Percentiles rank a stretch among this genome's conserved stretches.
These are phyloP conservation scores for Pseudochirops corinnae DNA, from an alignment of 2,797 vertebrate genomes.

Conservation along the genomic window DNA sequence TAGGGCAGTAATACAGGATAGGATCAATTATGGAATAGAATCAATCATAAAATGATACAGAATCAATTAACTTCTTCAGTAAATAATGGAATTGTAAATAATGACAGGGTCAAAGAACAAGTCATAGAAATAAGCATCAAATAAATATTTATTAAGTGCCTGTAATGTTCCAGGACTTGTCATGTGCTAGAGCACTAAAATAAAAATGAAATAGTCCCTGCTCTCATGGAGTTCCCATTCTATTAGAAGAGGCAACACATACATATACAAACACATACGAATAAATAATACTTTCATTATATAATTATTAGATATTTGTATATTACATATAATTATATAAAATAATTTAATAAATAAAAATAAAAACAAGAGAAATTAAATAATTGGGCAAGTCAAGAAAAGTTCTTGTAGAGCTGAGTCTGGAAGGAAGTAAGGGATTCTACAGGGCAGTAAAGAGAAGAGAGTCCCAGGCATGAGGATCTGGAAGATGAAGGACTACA, in stretches of 20 bases:
- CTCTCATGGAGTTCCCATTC: not conserved
- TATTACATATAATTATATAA: no score
- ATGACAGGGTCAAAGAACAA: not conserved
- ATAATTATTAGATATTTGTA: no score
- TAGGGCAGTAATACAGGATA: not conserved
- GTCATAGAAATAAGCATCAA: not conserved
- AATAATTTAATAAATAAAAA: not conserved
- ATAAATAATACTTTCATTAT: not conserved
- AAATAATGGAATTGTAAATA: not conserved
- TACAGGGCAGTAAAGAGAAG: not conserved
- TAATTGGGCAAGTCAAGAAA: not conserved
- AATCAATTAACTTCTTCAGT: not conserved
- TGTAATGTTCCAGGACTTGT: not conserved
- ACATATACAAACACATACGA: not conserved
- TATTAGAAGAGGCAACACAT: not conserved
- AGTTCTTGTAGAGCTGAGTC: not conserved
- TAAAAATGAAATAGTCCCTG: not conserved
- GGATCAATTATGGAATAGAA: not conserved
- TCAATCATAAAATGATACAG: not conserved
- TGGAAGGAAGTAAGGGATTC: not conserved
- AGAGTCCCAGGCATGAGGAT: not conserved
- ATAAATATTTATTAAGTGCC: not conserved
- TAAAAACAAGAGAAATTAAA: not conserved
- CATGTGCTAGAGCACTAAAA: not conserved
- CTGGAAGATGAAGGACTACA: not conserved